phyloP scores from a whole-genome alignment of 1,140 invertebrate genomes.

The Hesperophylax magnus region DNA sequence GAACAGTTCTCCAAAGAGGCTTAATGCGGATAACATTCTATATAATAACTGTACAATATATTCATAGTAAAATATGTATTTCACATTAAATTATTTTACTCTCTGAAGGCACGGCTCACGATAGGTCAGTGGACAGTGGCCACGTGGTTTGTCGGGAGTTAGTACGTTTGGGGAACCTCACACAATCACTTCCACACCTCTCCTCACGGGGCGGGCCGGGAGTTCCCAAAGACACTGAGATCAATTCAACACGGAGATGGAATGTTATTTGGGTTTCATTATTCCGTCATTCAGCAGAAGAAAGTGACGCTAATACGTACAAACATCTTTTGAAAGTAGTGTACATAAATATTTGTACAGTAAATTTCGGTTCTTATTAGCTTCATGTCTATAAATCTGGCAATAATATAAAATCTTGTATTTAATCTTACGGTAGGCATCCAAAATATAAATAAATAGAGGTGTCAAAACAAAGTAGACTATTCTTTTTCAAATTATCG shows the following conservation, averaged over 20 bases:
- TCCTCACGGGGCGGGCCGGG: constrained; percentile 1
- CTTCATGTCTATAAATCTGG: no score
- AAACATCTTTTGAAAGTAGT: no score
- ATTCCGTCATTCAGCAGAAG: not conserved
- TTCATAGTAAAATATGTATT: constrained; percentile 56
- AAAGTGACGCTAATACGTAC: not conserved
- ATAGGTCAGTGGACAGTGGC: constrained; percentile 30
- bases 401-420: no score
- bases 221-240: constrained; percentile 21
- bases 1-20: constrained; percentile 4
- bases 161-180: constrained; percentile 39
- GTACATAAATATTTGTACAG: no score
- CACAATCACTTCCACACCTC: not conserved
- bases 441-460: no score
- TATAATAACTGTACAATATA: constrained; percentile 57
- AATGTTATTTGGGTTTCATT: constrained; percentile 22
- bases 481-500: no score
- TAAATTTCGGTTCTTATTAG: no score
- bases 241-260: constrained; percentile 27
- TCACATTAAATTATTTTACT: constrained; percentile 48
- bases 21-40: constrained; percentile 51
- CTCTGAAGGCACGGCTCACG: constrained; percentile 51
- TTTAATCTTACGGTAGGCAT: no score
- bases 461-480: no score
- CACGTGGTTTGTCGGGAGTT: not conserved